Base-by-base conservation (phyloP, 2,888 invertebrate species). In the Ptycholaimellus sp. region DNA sequence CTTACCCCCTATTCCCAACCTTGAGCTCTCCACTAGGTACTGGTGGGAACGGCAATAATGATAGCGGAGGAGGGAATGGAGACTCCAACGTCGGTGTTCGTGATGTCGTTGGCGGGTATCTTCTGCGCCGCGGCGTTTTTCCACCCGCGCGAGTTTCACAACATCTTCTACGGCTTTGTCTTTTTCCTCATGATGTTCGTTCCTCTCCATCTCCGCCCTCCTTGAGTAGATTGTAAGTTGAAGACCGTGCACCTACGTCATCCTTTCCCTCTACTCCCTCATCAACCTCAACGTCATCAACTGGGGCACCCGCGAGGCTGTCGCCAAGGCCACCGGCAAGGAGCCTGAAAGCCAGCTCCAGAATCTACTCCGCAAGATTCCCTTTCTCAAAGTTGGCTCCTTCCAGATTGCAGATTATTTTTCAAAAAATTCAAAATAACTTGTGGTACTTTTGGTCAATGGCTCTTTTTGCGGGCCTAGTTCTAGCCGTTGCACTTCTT, bases 181-280 rank as follows among this genome's bases (percentile, higher is more conserved):
- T 87, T 87, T 59, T 77, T 77, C 57, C 72, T 87, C 33, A 78
- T 82, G 5, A 80, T 87, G 36, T n/a, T n/a, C n/a, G n/a, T n/a
- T n/a, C n/a, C n/a, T n/a, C n/a, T n/a, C n/a, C n/a, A n/a, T n/a
- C n/a, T n/a, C n/a, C n/a, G n/a, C n/a, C n/a, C n/a, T n/a, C n/a
- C n/a, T n/a, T n/a, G n/a, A n/a, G n/a, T n/a, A n/a, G n/a, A n/a
- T n/a, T n/a, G n/a, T n/a, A n/a, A n/a, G n/a, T n/a, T n/a, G n/a
- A n/a, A n/a, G n/a, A n/a, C 87, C 87, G 0, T 78, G 81, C 45
- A 85, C 85, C 76, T 87, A 85, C 59, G 72, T 87, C 69, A 63
- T 87, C 54, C 67, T 87, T 37, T 74, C 83, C 46, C 75, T 87
- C 38, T 87, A 81, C 58, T 80, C 83, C 0, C 66, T 85, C 20